Evolutionary conservation across 2,113 vertebrate species (phyloP).

Genomic region (Dipodomys ordii): DNA sequence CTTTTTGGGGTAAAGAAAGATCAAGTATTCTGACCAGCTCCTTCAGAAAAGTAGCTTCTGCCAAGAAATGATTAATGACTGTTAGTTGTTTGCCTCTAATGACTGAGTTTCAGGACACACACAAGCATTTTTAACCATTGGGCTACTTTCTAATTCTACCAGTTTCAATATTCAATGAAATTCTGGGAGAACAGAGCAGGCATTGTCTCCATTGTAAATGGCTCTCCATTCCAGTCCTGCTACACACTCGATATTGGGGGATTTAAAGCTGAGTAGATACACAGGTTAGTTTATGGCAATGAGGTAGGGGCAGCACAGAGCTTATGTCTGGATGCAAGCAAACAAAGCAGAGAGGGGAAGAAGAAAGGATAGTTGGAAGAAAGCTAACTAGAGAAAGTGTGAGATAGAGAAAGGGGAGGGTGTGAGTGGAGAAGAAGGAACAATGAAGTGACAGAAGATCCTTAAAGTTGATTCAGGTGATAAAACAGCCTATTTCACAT

Average conservation of each 20-base stretch:
- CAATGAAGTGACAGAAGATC: neutral
- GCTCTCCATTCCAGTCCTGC: neutral
- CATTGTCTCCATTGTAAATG: neutral
- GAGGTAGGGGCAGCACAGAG: neutral
- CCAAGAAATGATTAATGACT: conserved; percentile 44
- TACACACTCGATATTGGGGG: neutral
- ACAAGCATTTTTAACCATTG: neutral
- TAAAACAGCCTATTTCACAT: neutral
- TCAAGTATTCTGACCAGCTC: neutral
- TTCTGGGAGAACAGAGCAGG: neutral
- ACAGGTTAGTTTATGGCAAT: neutral
- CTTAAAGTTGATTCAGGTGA: neutral
- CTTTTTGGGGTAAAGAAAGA: conserved; percentile 52
- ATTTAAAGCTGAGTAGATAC: neutral
- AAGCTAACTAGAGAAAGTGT: too few species aligned
- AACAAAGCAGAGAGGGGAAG: too few species aligned
- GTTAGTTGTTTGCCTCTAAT: conserved; percentile 54
- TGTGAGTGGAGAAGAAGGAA: neutral
- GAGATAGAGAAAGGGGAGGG: too few species aligned
- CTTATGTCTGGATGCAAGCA: too few species aligned
- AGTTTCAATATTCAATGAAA: neutral
- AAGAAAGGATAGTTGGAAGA: fast-evolving
- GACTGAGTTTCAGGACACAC: neutral
- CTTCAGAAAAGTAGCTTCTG: conserved; percentile 39
- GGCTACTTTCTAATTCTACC: neutral